Evolutionary conservation across 2,113 vertebrate genomes (phyloP).

Genomic region (Urocitellus parryii): DNA sequence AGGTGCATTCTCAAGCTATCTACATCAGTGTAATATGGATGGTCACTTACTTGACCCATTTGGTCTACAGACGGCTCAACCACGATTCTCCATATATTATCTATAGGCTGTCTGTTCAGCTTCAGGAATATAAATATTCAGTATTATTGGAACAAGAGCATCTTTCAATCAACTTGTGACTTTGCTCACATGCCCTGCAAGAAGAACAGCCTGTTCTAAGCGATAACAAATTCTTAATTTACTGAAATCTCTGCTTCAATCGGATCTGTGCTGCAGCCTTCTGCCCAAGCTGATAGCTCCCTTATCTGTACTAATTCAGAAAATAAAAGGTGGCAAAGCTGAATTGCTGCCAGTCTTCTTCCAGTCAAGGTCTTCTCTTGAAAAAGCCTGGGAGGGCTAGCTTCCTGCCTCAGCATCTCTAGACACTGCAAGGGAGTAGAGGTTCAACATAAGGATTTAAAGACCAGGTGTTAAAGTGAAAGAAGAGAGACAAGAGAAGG

Average conservation of each 20-base stretch:
- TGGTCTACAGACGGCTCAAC: background rate
- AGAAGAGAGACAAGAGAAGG: slow-evolving; percentile 18
- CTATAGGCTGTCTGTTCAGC: background rate
- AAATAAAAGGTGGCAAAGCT: slow-evolving; percentile 76
- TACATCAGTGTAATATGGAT: background rate
- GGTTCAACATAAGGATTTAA: slow-evolving; percentile 42
- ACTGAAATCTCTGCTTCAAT: slow-evolving; percentile 82
- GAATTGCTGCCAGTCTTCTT: slow-evolving; percentile 78
- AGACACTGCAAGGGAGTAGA: background rate
- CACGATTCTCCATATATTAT: background rate
- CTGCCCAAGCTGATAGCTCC: slow-evolving; percentile 70
- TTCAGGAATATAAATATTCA: slow-evolving; percentile 68
- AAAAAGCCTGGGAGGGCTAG: slow-evolving; percentile 71
- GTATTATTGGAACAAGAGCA: slow-evolving; percentile 45
- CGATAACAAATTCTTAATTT: slow-evolving; percentile 85
- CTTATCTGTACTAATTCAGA: slow-evolving; percentile 83
- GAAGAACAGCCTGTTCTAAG: slow-evolving; percentile 76
- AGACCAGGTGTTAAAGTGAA: background rate
- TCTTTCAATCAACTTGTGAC: slow-evolving; percentile 53
- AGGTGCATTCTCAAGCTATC: background rate
- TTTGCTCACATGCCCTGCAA: slow-evolving; percentile 53
- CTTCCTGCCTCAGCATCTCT: slow-evolving; percentile 46
- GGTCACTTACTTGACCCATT: background rate
- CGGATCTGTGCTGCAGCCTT: slow-evolving; percentile 43
- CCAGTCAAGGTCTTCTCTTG: slow-evolving; percentile 58